Evolutionary conservation across 2,113 vertebrate species (phyloP).

Genomic region (Garra rufa): DNA sequence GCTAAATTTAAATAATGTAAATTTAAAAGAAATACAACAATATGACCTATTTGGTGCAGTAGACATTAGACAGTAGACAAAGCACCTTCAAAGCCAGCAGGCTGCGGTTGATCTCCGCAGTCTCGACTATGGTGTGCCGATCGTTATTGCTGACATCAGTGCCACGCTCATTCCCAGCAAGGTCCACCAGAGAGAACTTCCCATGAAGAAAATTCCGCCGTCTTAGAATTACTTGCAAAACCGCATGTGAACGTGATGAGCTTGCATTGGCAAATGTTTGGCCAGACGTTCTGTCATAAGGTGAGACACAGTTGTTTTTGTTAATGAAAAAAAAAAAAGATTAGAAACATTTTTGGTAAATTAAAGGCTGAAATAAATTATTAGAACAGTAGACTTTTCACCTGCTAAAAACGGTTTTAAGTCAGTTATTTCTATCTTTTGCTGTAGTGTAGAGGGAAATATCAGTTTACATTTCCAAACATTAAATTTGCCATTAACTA

Average conservation of each 20-base stretch:
- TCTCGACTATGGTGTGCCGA: conserved; percentile 89
- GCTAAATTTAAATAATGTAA: background rate
- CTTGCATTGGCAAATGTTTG: conserved; percentile 94
- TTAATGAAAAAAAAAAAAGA: background rate
- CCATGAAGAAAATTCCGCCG: conserved; percentile 81
- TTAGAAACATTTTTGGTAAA: background rate
- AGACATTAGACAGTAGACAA: background rate
- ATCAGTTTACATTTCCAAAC: no score
- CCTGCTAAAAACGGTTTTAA: no score
- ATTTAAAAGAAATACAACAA: background rate
- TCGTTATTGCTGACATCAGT: conserved; percentile 89
- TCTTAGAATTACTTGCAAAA: conserved; percentile 92
- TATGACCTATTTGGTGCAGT: background rate
- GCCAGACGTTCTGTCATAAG: conserved; percentile 86
- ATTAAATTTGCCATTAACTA: no score
- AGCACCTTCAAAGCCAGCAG: conserved; percentile 94
- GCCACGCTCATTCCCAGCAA: conserved; percentile 97
- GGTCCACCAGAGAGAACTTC: conserved; percentile 94
- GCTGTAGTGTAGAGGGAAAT: no score
- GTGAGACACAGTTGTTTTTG: background rate
- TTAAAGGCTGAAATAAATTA: no score
- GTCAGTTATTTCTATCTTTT: no score
- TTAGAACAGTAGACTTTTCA: no score
- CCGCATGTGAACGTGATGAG: conserved; percentile 94
- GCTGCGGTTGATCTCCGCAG: conserved; percentile 95